A percentile compares a stretch with the other conserved stretches of the same genome.
These are phyloP conservation scores for Dendronephthya gigantea DNA, from an alignment of 64 coral and sea anemone species.

Conservation along the genomic window DNA sequence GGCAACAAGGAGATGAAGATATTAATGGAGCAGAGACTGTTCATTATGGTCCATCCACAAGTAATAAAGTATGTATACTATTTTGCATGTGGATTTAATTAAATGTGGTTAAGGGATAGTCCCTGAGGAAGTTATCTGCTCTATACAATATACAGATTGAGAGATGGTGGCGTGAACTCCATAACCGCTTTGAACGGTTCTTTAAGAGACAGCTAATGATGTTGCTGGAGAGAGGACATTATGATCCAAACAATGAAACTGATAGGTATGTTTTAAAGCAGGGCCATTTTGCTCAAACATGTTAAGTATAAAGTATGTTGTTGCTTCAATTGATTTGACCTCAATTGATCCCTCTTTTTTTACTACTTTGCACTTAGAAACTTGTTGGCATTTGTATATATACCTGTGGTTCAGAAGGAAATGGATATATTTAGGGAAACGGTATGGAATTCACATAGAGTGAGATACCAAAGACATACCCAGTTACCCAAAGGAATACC, in stretches of 20 bases:
- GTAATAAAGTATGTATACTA: background rate
- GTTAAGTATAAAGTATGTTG: no score
- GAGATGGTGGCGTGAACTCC: slow-evolving; percentile 43
- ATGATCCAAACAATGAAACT: slow-evolving; percentile 35
- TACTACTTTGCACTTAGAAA: background rate
- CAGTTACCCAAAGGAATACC: background rate
- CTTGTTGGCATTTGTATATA: background rate
- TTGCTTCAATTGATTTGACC: background rate
- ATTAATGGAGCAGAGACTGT: background rate
- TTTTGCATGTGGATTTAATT: background rate
- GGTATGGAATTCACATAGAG: background rate
- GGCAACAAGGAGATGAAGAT: background rate
- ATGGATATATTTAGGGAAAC: background rate
- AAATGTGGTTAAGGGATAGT: background rate
- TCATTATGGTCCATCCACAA: background rate
- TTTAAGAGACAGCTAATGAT: slow-evolving; percentile 32
- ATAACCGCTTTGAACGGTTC: slow-evolving; percentile 32
- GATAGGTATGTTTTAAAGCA: slow-evolving; percentile 19
- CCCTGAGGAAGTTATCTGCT: background rate
- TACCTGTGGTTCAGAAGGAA: background rate
- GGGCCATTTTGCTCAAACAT: no score
- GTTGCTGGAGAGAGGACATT: slow-evolving; percentile 37
- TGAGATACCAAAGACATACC: background rate
- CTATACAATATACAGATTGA: slow-evolving; percentile 27
- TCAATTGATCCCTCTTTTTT: background rate